Evolutionary conservation across 2,888 invertebrate species (phyloP).

Genomic region (Bellardia bayeri): DNA sequence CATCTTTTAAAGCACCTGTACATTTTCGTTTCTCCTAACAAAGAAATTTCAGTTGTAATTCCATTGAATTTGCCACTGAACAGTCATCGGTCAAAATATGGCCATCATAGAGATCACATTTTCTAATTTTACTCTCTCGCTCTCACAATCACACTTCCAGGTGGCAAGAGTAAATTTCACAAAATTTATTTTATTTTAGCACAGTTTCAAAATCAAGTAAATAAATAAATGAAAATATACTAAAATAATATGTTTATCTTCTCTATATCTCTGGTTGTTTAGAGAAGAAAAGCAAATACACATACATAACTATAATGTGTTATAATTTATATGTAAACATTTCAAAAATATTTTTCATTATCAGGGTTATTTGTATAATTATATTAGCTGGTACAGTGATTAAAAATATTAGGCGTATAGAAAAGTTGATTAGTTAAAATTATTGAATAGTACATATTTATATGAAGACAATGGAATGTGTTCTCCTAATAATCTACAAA

Average conservation of each 20-base stretch:
- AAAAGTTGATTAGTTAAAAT: neutral
- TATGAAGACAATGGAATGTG: too few species aligned
- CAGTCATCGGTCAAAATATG: constrained; percentile 20
- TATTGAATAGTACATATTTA: too few species aligned
- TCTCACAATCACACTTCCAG: constrained; percentile 16
- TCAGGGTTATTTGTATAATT: constrained; percentile 57
- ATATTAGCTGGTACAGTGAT: constrained; percentile 31
- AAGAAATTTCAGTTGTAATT: constrained; percentile 15
- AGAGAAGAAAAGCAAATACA: neutral
- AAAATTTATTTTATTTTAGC: constrained; percentile 7
- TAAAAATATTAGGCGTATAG: neutral
- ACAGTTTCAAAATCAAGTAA: constrained; percentile 17
- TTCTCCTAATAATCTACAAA: too few species aligned
- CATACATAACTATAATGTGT: constrained; percentile 49
- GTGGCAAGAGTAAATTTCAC: constrained; percentile 16
- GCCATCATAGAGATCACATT: constrained; percentile 7
- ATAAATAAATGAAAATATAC: constrained; percentile 29
- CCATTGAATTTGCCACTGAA: constrained; percentile 34
- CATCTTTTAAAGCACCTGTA: constrained; percentile 39
- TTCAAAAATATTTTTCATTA: constrained; percentile 61
- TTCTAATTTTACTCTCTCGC: neutral
- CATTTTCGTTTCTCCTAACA: neutral
- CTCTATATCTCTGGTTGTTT: neutral
- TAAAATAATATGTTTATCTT: constrained; percentile 21
- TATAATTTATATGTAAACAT: constrained; percentile 58